Evolutionary conservation across 2,113 vertebrate genomes (phyloP).

Genomic region (Accipiter virgatus): DNA sequence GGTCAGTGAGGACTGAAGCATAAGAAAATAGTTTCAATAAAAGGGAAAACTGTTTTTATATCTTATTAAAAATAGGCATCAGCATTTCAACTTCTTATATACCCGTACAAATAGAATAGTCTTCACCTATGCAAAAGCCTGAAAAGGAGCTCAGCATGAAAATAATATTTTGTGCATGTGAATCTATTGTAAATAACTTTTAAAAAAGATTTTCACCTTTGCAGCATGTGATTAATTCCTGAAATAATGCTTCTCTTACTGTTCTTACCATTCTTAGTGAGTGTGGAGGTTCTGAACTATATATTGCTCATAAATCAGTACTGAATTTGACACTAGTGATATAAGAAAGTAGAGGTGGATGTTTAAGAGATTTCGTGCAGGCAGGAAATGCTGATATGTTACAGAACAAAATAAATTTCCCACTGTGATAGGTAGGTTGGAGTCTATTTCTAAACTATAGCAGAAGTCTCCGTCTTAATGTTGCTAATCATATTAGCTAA

Average conservation of each 20-base stretch:
- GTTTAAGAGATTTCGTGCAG: background rate
- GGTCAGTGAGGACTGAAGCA: background rate
- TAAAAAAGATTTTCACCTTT: background rate
- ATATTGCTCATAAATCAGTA: background rate
- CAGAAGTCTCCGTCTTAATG: background rate
- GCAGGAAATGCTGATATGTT: background rate
- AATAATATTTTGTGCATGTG: background rate
- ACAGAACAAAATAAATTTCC: constrained; percentile 31
- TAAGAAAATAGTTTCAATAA: background rate
- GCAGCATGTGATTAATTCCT: background rate
- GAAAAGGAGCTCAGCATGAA: background rate
- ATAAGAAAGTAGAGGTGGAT: background rate
- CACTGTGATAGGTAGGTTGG: background rate
- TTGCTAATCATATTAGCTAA: constrained; percentile 59
- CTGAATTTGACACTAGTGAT: background rate
- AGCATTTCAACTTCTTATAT: background rate
- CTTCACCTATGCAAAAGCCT: background rate
- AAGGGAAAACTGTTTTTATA: background rate
- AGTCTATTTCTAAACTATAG: constrained; percentile 16
- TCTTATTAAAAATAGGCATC: background rate
- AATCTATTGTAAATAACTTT: background rate
- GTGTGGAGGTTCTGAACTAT: background rate
- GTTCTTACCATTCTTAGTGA: background rate
- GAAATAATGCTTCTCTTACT: background rate
- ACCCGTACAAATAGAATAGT: background rate